A percentile compares a stretch with the other conserved stretches of the same genome.
Conservation (phyloP, 2,113 vertebrate genomes). For the Rhinolophus ferrumequinum region DNA sequence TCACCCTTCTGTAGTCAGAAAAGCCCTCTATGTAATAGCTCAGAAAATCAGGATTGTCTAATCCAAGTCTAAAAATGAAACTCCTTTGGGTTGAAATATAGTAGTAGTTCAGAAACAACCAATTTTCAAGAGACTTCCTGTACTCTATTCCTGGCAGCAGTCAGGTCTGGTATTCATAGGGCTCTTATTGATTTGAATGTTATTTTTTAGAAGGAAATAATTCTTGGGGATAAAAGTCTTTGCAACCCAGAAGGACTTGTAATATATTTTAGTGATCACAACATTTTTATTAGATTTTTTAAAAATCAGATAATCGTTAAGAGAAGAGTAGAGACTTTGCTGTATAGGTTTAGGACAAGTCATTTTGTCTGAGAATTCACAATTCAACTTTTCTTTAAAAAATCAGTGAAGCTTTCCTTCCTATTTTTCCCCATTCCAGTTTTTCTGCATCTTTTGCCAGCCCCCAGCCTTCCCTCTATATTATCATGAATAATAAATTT, state of each 20-base stretch:
- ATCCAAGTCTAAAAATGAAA: not conserved
- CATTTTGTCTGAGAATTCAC: not conserved
- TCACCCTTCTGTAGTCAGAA: not conserved
- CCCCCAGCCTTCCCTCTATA: not conserved
- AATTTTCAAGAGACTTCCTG: not conserved
- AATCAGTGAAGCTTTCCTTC: not conserved
- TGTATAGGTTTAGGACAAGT: not conserved
- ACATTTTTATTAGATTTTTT: not conserved
- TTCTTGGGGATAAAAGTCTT: not conserved
- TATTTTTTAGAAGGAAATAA: not conserved
- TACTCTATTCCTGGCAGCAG: not conserved
- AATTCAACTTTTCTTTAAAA: not conserved
- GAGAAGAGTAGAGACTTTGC: not conserved
- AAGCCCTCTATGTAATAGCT: not conserved
- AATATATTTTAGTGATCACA: not conserved
- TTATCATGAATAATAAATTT: not conserved
- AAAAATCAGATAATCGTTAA: not conserved
- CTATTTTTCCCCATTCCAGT: not conserved
- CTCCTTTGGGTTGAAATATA: not conserved
- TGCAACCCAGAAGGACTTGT: not conserved
- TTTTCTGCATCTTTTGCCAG: not conserved
- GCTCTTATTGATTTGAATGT: conserved; percentile 27
- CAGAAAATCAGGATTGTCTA: not conserved
- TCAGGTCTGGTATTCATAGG: not conserved
- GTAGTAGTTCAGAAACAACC: not conserved